phyloP scores from a whole-genome alignment of 2,888 invertebrate genomes.

The Chrysolina oricalcia region DNA sequence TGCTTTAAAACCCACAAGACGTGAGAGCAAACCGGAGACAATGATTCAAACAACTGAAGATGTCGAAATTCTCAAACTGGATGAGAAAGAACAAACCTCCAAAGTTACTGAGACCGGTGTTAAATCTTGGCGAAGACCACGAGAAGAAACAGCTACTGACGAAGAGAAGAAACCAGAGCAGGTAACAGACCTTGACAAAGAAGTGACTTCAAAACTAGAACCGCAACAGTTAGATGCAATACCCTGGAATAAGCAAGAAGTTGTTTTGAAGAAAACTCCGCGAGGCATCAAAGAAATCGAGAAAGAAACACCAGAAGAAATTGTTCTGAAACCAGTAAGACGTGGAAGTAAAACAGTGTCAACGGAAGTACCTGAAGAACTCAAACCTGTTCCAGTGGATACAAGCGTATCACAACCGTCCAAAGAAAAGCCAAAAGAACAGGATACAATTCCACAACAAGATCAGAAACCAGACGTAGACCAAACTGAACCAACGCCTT shows the following conservation, averaged over 20 bases:
- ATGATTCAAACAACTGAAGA: constrained; percentile 60
- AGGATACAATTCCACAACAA: too few relatives aligned
- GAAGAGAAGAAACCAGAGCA: constrained; percentile 17
- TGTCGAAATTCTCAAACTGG: constrained; percentile 63
- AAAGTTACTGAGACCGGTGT: constrained; percentile 56
- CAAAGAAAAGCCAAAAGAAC: constrained; percentile 47
- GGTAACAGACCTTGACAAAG: constrained; percentile 30
- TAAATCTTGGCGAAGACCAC: constrained; percentile 54
- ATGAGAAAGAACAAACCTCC: constrained; percentile 17
- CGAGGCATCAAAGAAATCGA: constrained; percentile 71
- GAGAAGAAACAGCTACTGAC: constrained; percentile 46
- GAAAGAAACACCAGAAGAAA: constrained; percentile 70
- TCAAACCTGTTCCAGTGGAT: constrained; percentile 56
- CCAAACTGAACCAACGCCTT: constrained; percentile 71
- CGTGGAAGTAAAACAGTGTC: constrained; percentile 38
- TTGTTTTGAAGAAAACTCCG: constrained; percentile 70
- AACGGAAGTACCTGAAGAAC: constrained; percentile 17
- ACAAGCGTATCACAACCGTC: constrained; percentile 29
- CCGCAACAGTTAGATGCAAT: constrained; percentile 65
- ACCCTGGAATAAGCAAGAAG: constrained; percentile 78
- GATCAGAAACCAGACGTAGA: too few relatives aligned
- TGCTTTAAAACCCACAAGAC: constrained; percentile 46
- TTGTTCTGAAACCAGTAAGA: constrained; percentile 74
- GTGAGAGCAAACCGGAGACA: constrained; percentile 59
- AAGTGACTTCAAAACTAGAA: not conserved